Percentiles rank a stretch among this genome's conserved stretches.
These are phyloP conservation scores for Porites lobata DNA, from an alignment of 92 coral and sea anemone genomes.

Conservation along the genomic window DNA sequence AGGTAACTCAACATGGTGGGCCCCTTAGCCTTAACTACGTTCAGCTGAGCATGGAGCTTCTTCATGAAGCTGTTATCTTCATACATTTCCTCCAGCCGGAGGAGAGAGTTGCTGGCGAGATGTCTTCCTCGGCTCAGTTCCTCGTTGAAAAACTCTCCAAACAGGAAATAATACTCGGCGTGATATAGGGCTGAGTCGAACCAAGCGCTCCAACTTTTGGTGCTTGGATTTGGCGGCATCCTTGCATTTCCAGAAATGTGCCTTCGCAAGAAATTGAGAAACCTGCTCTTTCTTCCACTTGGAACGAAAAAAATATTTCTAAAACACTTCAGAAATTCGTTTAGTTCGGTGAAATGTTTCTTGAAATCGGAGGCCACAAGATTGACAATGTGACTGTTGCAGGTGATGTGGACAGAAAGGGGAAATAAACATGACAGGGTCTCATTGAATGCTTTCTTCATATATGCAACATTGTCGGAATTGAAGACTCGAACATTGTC, in stretches of 20 bases:
- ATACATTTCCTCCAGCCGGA: constrained; percentile 54
- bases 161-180: constrained; percentile 43
- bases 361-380: constrained; percentile 77
- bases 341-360: constrained; percentile 59
- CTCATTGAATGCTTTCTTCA: constrained; percentile 77
- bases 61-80: constrained; percentile 29
- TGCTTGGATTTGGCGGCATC: constrained; percentile 77
- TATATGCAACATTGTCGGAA: constrained; percentile 75
- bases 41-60: constrained; percentile 51
- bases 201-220: constrained; percentile 72
- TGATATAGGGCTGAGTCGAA: constrained; percentile 62
- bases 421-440: constrained; percentile 69
- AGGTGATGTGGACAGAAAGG: constrained; percentile 64
- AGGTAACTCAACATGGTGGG: constrained; percentile 36
- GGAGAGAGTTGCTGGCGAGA: constrained; percentile 53
- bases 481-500: constrained; percentile 63
- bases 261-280: constrained; percentile 43
- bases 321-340: constrained; percentile 72
- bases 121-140: constrained; percentile 34
- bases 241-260: not conserved
- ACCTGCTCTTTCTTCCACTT: constrained; percentile 75
- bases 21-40: constrained; percentile 40
- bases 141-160: constrained; percentile 36
- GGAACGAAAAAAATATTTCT: constrained; percentile 66
- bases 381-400: constrained; percentile 79